Conservation (phyloP, 1,140 invertebrate species). For the Scaptomyza pallida region DNA sequence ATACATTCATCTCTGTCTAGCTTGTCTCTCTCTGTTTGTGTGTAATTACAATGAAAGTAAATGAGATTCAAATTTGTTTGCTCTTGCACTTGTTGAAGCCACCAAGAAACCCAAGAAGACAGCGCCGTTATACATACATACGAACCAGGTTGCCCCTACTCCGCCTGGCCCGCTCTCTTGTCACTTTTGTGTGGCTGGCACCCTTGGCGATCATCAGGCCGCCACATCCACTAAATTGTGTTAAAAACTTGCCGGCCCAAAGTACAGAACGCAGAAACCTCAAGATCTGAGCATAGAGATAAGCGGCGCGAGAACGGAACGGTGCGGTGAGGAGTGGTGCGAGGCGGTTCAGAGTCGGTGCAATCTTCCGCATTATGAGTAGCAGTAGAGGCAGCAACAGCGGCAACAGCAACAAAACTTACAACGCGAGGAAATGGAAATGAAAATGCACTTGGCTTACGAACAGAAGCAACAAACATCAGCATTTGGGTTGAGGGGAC, state of each 20-base stretch:
- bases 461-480: conserved; percentile 18
- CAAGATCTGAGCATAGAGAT: conserved; percentile 70
- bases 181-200: conserved; percentile 30
- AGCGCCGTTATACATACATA: conserved; percentile 46
- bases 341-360: conserved; percentile 51
- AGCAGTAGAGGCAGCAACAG: conserved; percentile 19
- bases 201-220: conserved; percentile 51
- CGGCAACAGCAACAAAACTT: conserved; percentile 13
- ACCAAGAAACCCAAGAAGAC: conserved; percentile 53
- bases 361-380: conserved; percentile 83
- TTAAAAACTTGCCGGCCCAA: conserved; percentile 71
- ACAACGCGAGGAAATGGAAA: conserved; percentile 60
- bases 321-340: conserved; percentile 19
- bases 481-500: background rate
- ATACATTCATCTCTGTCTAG: background rate
- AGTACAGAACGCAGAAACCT: conserved; percentile 80
- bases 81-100: conserved; percentile 31
- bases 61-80: conserved; percentile 68
- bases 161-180: background rate
- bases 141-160: conserved; percentile 2
- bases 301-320: conserved; percentile 49
- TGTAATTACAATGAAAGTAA: conserved; percentile 66
- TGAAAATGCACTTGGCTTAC: conserved; percentile 78
- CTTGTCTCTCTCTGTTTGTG: background rate
- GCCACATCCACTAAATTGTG: conserved; percentile 70